Evolutionary conservation across 2,888 invertebrate genomes (phyloP), one percentile per base, ranked within the genome.

Genomic region (Drosophila austrosaltans): DNA sequence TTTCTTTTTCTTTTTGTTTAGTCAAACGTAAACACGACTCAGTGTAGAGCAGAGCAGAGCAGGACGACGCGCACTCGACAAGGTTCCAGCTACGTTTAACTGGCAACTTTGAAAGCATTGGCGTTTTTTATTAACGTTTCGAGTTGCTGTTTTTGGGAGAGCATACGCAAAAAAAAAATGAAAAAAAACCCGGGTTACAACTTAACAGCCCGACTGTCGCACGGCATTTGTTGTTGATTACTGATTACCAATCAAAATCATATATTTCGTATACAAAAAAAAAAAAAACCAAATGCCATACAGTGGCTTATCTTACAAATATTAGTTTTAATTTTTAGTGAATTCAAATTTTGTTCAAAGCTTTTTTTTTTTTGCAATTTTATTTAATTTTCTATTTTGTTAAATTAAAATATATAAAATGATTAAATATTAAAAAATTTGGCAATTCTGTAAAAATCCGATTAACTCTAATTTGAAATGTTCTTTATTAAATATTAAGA

Each of bases 161-260:
- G 59, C 44, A 44, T 16, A 20, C 16, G 25, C 48, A 72, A 22
- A 53, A 42, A 59, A 59, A 56, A 40, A 76, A 63, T 82, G 16
- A 16, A 16, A 16, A 16, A 16, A 16, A 16, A 16, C 16, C 16
- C 16, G 16, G 64, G 67, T 79, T 82, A 71, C 79, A 89, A 87
- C 87, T 78, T 75, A 66, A 69, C 82, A 69, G 78, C 75, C 30
- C 72, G 78, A 61, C 76, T 78, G 89, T 85, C 86, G 86, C 83
- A 76, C 73, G 60, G 68, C 78, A 78, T 89, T 87, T 86, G 72
- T 80, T 78, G 75, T 73, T 66, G 71, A 81, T 75, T 89, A 89
- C 20, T 77, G 78, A 75, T 81, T 78, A 72, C 73, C 82, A 79
- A 76, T 78, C 73, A 68, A 68, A 78, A 72, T 60, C 53, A 79